Percentiles rank a stretch among this genome's conserved stretches.
Conservation (phyloP, 2,113 vertebrate genomes). For the Lasiurus cinereus region DNA sequence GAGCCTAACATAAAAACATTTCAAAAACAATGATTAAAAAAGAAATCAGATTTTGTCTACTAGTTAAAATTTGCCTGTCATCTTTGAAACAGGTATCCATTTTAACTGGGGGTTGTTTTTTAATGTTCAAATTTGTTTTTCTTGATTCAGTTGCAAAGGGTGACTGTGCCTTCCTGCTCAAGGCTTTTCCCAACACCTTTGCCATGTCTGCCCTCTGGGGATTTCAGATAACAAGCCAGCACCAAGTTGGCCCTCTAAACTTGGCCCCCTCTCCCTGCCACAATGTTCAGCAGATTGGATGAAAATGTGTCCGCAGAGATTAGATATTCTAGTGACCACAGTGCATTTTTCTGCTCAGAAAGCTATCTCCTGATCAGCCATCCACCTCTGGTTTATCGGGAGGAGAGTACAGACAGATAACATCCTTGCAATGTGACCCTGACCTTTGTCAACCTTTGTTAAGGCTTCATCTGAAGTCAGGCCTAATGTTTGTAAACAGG, state of each 20-base stretch:
- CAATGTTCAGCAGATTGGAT: conserved; percentile 72
- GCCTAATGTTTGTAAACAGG: conserved; percentile 98
- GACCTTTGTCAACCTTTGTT: conserved; percentile 94
- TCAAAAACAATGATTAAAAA: background rate
- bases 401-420: conserved; percentile 91
- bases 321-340: conserved; percentile 70
- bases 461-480: conserved; percentile 93
- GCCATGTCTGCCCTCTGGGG: conserved; percentile 39
- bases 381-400: conserved; percentile 87
- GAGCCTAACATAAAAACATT: conserved; percentile 2
- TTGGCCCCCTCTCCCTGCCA: background rate
- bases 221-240: conserved; percentile 68
- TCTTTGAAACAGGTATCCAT: background rate
- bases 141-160: conserved; percentile 62
- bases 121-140: conserved; percentile 51
- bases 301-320: conserved; percentile 83
- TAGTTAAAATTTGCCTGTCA: background rate
- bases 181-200: conserved; percentile 75
- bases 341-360: conserved; percentile 47
- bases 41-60: background rate
- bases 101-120: background rate
- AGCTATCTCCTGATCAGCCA: conserved; percentile 85
- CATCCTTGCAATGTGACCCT: conserved; percentile 92
- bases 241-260: conserved; percentile 47
- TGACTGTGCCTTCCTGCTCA: conserved; percentile 56